phyloP scores from a whole-genome alignment of 1,140 invertebrate genomes.

The Amyelois transitella region DNA sequence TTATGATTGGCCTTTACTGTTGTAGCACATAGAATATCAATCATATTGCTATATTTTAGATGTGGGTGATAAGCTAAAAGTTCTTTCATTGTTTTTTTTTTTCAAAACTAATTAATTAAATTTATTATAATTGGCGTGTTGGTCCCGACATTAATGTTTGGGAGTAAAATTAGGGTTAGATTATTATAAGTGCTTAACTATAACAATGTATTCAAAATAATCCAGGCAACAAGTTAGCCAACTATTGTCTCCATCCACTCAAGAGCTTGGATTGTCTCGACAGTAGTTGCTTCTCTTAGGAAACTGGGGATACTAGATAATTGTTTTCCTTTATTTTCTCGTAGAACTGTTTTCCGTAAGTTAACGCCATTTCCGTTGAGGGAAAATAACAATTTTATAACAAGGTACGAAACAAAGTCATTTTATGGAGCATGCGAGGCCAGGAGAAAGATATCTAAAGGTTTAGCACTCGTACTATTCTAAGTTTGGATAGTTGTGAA shows the following conservation, averaged over 20 bases:
- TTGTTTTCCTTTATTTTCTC: background rate
- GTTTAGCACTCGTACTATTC: too few relatives aligned
- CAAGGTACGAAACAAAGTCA: too few relatives aligned
- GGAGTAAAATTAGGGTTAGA: background rate
- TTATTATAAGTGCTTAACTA: background rate
- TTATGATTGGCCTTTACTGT: background rate
- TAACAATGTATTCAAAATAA: background rate
- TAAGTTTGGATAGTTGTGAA: too few relatives aligned
- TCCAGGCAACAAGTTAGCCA: background rate
- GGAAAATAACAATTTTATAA: background rate
- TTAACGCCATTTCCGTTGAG: background rate
- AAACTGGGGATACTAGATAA: background rate
- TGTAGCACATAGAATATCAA: background rate
- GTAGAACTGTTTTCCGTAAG: background rate
- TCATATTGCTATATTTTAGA: too few relatives aligned
- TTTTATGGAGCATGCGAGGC: too few relatives aligned
- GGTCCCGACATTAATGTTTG: too few relatives aligned
- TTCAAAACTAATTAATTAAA: too few relatives aligned
- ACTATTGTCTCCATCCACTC: background rate
- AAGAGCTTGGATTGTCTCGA: background rate
- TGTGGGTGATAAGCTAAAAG: too few relatives aligned
- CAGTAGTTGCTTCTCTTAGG: background rate
- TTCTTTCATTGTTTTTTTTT: too few relatives aligned
- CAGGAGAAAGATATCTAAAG: too few relatives aligned
- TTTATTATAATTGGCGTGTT: too few relatives aligned